phyloP scores from a whole-genome alignment of 2,797 vertebrate genomes.

The Acanthurus lineatus region DNA sequence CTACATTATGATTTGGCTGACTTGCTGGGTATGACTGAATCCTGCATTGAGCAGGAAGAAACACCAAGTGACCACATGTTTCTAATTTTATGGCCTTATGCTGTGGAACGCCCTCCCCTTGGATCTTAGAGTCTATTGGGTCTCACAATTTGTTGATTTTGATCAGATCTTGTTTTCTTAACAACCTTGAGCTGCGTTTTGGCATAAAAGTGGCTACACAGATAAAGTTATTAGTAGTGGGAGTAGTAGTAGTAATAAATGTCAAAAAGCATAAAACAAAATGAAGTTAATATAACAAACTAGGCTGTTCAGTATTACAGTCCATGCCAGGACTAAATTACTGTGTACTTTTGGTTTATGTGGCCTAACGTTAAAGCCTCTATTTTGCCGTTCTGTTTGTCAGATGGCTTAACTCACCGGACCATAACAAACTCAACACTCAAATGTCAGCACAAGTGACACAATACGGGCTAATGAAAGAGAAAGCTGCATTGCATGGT shows the following conservation, averaged over 20 bases:
- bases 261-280: background rate
- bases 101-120: too few species aligned
- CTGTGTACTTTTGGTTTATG: background rate
- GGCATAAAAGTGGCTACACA: too few species aligned
- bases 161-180: too few species aligned
- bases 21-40: background rate
- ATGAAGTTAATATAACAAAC: background rate
- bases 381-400: slow-evolving; percentile 38
- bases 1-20: slow-evolving; percentile 7
- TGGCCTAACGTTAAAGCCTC: slow-evolving; percentile 19
- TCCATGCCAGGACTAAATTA: slow-evolving; percentile 3
- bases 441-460: slow-evolving; percentile 18
- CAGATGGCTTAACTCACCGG: slow-evolving; percentile 18
- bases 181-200: too few species aligned
- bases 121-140: too few species aligned
- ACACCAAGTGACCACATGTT: slow-evolving; percentile 6
- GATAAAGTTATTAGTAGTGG: too few species aligned
- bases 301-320: background rate
- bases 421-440: slow-evolving; percentile 13
- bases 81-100: too few species aligned
- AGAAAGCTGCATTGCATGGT: background rate
- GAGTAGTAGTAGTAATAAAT: background rate
- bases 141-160: too few species aligned
- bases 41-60: slow-evolving; percentile 4
- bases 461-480: slow-evolving; percentile 1